Conservation (phyloP, 2,113 vertebrate species). For the Protomyctophum bolini region DNA sequence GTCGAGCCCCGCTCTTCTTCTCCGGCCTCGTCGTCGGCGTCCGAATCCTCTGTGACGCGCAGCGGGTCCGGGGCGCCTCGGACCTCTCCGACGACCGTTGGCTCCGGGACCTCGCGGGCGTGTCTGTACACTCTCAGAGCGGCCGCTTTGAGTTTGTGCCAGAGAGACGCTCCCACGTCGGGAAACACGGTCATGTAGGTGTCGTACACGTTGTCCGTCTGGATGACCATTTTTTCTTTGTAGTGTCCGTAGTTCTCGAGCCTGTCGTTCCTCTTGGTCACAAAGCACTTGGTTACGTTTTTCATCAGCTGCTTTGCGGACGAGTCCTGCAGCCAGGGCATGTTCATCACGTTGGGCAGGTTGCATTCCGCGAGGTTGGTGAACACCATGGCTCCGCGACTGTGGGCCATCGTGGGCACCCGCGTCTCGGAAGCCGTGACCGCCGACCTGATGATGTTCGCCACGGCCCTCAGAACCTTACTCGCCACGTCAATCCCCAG, state of each 20-base stretch:
- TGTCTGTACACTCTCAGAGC: background rate
- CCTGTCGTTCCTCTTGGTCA: background rate
- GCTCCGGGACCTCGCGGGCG: background rate
- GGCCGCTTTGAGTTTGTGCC: background rate
- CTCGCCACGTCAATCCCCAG: constrained; percentile 1
- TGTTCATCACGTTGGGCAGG: background rate
- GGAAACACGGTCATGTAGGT: background rate
- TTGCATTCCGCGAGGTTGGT: background rate
- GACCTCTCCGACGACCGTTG: background rate
- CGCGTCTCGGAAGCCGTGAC: background rate
- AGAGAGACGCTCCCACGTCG: background rate
- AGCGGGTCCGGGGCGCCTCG: no score
- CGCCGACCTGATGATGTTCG: background rate
- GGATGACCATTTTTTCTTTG: background rate
- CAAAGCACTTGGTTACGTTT: background rate
- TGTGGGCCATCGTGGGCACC: background rate
- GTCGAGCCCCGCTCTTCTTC: background rate
- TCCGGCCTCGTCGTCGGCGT: background rate
- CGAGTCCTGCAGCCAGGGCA: background rate
- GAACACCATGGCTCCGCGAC: background rate
- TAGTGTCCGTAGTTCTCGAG: background rate
- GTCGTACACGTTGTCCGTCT: constrained; percentile 1
- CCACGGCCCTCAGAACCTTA: constrained; percentile 5
- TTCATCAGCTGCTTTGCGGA: background rate
- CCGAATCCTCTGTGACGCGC: background rate